A percentile compares a stretch with the other conserved stretches of the same genome.
Conservation (phyloP, 2,888 invertebrate genomes). For the Maniola hyperantus region DNA sequence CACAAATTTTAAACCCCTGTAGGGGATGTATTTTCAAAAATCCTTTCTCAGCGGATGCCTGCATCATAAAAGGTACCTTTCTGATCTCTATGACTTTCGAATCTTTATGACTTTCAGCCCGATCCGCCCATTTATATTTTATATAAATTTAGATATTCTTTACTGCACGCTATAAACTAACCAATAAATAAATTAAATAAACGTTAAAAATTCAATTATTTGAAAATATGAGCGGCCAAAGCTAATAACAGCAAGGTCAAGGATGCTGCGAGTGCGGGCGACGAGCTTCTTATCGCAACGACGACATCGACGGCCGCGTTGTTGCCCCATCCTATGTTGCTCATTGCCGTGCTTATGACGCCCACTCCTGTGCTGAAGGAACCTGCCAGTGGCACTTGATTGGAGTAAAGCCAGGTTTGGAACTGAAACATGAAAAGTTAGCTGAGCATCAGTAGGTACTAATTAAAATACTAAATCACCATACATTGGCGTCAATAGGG, state of each 20-base stretch:
- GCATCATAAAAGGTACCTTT: too few relatives aligned
- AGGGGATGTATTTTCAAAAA: too few relatives aligned
- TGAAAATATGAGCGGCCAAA: slow-evolving; percentile 51
- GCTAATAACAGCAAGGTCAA: slow-evolving; percentile 55
- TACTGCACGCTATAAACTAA: neutral
- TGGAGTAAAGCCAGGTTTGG: slow-evolving; percentile 62
- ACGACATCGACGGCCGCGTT: slow-evolving; percentile 52
- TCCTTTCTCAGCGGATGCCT: too few relatives aligned
- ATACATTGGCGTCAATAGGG: too few relatives aligned
- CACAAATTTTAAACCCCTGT: too few relatives aligned
- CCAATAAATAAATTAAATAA: neutral
- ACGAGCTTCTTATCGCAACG: slow-evolving; percentile 48
- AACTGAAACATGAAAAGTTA: slow-evolving; percentile 53
- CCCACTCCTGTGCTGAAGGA: slow-evolving; percentile 52
- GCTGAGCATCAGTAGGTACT: too few relatives aligned
- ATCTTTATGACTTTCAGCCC: too few relatives aligned
- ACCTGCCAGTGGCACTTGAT: slow-evolving; percentile 53
- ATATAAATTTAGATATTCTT: too few relatives aligned
- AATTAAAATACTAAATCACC: neutral
- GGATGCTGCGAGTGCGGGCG: slow-evolving; percentile 52
- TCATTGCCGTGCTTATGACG: slow-evolving; percentile 53
- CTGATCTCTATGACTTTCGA: too few relatives aligned
- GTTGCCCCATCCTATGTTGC: slow-evolving; percentile 67
- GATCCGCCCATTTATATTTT: too few relatives aligned
- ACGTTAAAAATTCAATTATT: slow-evolving; percentile 43